These are phyloP conservation scores for Glomeris maerens DNA, from an alignment of 1,140 invertebrate species.

Conservation along the genomic window DNA sequence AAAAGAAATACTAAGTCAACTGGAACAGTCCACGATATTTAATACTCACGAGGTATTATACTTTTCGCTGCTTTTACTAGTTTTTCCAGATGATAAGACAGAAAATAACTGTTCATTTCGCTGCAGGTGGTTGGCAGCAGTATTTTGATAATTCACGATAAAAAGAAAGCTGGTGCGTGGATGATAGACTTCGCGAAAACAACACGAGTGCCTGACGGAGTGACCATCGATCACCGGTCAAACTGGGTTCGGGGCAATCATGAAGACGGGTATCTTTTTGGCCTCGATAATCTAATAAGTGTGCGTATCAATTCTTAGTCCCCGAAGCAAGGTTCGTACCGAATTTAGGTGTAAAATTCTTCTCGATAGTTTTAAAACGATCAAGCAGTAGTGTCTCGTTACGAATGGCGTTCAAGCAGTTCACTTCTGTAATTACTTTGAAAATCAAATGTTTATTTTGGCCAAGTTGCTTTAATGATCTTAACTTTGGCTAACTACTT, in stretches of 20 bases:
- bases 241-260: slow-evolving; percentile 79
- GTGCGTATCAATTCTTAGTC: no score
- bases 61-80: neutral
- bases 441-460: no score
- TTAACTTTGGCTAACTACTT: no score
- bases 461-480: no score
- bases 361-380: no score
- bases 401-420: no score
- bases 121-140: slow-evolving; percentile 72
- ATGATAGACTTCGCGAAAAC: slow-evolving; percentile 95
- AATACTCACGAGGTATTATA: slow-evolving; percentile 63
- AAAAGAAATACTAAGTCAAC: slow-evolving; percentile 54
- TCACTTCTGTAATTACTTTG: no score
- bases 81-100: slow-evolving; percentile 13
- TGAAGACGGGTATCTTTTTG: slow-evolving; percentile 84
- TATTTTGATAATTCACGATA: slow-evolving; percentile 84
- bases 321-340: no score
- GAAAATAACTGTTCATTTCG: slow-evolving; percentile 14
- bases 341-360: no score
- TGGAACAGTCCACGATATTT: slow-evolving; percentile 79
- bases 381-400: no score
- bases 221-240: slow-evolving; percentile 54
- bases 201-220: slow-evolving; percentile 50
- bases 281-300: slow-evolving; percentile 64
- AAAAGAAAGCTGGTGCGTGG: slow-evolving; percentile 73